Evolutionary conservation across 2,113 vertebrate genomes (phyloP).

Genomic region (Dipodomys merriami): DNA sequence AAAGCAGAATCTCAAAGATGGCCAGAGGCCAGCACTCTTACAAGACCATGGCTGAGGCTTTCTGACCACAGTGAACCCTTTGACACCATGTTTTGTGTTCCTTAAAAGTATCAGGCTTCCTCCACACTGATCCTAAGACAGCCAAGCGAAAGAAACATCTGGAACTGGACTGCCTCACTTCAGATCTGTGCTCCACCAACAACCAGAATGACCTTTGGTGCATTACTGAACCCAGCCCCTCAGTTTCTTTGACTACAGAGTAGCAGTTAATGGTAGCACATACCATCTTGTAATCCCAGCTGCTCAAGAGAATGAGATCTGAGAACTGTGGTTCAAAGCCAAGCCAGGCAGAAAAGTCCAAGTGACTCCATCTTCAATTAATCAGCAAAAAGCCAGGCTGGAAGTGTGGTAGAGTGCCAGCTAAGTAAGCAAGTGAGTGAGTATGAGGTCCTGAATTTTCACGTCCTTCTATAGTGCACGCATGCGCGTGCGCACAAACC

Average conservation of each 20-base stretch:
- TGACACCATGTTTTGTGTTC: background rate
- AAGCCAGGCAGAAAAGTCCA: too few relatives aligned
- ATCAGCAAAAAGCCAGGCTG: too few relatives aligned
- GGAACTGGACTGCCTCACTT: background rate
- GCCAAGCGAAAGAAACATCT: background rate
- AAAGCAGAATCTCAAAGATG: background rate
- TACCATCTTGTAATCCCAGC: too few relatives aligned
- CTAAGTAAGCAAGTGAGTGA: too few relatives aligned
- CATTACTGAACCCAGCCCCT: background rate
- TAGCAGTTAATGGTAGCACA: background rate
- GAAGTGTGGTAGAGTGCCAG: too few relatives aligned
- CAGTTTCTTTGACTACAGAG: background rate
- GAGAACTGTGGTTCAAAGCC: too few relatives aligned
- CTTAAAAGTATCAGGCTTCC: background rate
- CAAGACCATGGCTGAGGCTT: background rate
- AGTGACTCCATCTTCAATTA: too few relatives aligned
- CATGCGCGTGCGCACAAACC: too few relatives aligned
- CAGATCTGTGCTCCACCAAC: background rate
- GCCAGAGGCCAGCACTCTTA: background rate
- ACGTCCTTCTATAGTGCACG: too few relatives aligned
- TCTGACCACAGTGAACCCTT: background rate
- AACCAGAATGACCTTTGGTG: background rate
- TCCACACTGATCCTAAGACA: background rate
- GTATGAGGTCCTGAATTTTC: too few relatives aligned
- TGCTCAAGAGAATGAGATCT: too few relatives aligned